Conservation (phyloP, 2,888 invertebrate genomes). For the Scrobipalpa atriplicella region DNA sequence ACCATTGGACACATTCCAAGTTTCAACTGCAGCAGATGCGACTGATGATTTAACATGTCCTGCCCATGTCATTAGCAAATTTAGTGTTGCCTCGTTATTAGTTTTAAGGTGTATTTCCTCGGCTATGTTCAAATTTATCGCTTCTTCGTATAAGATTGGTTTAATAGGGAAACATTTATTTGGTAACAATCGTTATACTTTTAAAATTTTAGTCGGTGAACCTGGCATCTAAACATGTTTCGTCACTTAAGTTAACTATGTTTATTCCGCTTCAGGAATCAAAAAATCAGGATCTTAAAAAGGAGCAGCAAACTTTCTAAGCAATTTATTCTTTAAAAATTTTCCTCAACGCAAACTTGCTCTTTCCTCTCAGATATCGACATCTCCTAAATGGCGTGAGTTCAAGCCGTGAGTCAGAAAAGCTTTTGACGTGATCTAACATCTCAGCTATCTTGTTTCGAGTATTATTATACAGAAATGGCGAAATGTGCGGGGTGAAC, state of each 20-base stretch:
- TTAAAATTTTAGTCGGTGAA: no score
- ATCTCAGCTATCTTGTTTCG: conserved; percentile 17
- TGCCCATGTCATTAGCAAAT: neutral
- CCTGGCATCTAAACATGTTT: no score
- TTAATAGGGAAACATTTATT: neutral
- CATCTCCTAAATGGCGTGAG: neutral
- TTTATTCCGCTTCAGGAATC: no score
- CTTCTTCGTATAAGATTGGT: neutral
- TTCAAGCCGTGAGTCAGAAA: conserved; percentile 18
- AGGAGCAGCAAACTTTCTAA: no score
- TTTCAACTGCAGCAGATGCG: neutral
- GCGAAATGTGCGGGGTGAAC: conserved; percentile 48
- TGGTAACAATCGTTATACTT: neutral
- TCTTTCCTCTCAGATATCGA: neutral
- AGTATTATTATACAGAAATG: conserved; percentile 30
- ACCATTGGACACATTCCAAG: conserved; percentile 31
- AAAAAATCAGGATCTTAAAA: neutral
- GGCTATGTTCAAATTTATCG: neutral
- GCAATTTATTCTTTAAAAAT: no score
- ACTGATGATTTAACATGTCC: conserved; percentile 7
- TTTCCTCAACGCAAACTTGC: neutral
- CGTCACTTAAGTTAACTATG: no score
- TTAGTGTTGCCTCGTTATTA: neutral
- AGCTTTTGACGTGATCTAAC: conserved; percentile 24
- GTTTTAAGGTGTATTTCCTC: neutral